Evolutionary conservation across 2,888 invertebrate species (phyloP).

Genomic region (Tachina grossa): DNA sequence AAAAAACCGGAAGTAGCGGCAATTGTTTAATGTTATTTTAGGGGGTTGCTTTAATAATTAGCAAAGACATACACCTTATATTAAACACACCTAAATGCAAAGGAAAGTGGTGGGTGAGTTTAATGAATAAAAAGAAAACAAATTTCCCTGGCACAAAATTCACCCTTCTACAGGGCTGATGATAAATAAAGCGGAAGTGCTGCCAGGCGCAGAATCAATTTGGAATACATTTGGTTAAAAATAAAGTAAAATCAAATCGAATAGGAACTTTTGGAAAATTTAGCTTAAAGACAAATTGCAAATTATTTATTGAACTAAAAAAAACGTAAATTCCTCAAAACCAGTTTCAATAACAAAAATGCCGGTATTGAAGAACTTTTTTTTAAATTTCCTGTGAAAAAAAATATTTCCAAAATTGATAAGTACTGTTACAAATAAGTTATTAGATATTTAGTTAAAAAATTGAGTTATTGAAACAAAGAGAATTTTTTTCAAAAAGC

Average conservation of each 20-base stretch:
- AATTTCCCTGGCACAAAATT: background rate
- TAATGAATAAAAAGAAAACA: background rate
- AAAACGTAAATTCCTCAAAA: background rate
- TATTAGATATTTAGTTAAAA: too few relatives aligned
- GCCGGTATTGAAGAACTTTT: too few relatives aligned
- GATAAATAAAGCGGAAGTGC: constrained; percentile 48
- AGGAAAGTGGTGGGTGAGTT: constrained; percentile 54
- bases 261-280: constrained; percentile 13
- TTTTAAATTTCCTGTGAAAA: too few relatives aligned
- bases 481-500: too few relatives aligned
- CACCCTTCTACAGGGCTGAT: constrained; percentile 2
- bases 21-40: background rate
- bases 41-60: constrained; percentile 15
- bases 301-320: background rate
- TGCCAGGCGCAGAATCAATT: constrained; percentile 36
- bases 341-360: too few relatives aligned
- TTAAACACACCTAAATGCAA: background rate
- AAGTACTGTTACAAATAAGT: too few relatives aligned
- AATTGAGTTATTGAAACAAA: too few relatives aligned
- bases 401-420: too few relatives aligned
- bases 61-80: constrained; percentile 44
- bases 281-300: background rate
- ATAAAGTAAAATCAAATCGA: background rate
- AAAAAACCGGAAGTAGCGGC: constrained; percentile 31
- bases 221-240: background rate